Conservation (phyloP, 2,888 invertebrate species). For the Atethmia centrago region DNA sequence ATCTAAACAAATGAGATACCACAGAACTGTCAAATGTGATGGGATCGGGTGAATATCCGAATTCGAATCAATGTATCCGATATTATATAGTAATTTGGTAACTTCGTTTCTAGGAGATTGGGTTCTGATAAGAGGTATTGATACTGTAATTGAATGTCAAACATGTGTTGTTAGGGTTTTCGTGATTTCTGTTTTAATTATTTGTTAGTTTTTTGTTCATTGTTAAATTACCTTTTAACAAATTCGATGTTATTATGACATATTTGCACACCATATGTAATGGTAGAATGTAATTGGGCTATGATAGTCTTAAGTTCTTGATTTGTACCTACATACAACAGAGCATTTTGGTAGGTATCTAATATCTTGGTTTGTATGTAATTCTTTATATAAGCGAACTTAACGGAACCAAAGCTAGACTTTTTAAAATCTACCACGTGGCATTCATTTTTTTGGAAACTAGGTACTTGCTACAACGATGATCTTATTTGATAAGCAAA, state of each 20-base stretch:
- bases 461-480: neutral
- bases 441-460: too few relatives aligned
- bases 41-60: neutral
- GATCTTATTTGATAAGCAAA: neutral
- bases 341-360: neutral
- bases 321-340: too few relatives aligned
- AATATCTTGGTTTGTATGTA: neutral
- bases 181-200: neutral
- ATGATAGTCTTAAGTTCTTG: too few relatives aligned
- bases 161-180: constrained; percentile 6
- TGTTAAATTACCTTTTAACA: too few relatives aligned
- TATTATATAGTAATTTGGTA: constrained; percentile 17
- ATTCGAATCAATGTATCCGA: constrained; percentile 24
- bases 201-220: constrained; percentile 13
- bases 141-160: constrained; percentile 29
- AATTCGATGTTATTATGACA: too few relatives aligned
- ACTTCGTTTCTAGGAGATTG: constrained; percentile 5
- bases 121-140: constrained; percentile 2
- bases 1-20: constrained; percentile 39
- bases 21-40: constrained; percentile 28
- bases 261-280: too few relatives aligned
- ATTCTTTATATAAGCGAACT: neutral
- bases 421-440: neutral
- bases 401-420: neutral
- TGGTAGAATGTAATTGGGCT: too few relatives aligned